Conservation (phyloP, 1,140 invertebrate genomes). For the Drosophila albomicans region DNA sequence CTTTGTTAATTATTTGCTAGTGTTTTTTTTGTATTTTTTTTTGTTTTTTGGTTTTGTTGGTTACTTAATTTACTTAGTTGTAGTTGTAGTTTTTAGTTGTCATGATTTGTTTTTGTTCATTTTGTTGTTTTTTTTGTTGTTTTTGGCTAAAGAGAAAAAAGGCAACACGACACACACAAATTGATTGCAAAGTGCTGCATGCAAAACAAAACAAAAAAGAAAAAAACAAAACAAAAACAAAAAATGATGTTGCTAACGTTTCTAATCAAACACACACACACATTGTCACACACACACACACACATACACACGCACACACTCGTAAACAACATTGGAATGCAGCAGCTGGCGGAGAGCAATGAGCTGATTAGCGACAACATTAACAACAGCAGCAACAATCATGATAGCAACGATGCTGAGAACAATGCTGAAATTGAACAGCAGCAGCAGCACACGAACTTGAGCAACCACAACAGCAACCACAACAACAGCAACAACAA, state of each 20-base stretch:
- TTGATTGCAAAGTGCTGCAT: slow-evolving; percentile 24
- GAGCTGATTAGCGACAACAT: slow-evolving; percentile 26
- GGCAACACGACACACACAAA: not conserved
- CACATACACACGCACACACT: slow-evolving; percentile 16
- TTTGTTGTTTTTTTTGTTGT: slow-evolving; percentile 13
- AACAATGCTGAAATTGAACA: slow-evolving; percentile 25
- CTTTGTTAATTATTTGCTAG: not conserved
- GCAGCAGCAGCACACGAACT: slow-evolving; percentile 16
- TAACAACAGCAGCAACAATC: slow-evolving; percentile 14
- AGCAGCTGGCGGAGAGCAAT: slow-evolving; percentile 62
- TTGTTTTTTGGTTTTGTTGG: slow-evolving; percentile 1
- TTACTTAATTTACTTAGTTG: slow-evolving; percentile 9
- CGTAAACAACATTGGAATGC: slow-evolving; percentile 60
- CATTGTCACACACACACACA: slow-evolving; percentile 16
- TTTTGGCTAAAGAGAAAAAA: slow-evolving; percentile 41
- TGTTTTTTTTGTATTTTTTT: not conserved
- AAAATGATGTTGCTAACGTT: slow-evolving; percentile 55
- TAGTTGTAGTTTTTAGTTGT: slow-evolving; percentile 17
- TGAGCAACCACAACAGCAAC: not conserved
- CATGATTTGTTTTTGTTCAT: slow-evolving; percentile 24
- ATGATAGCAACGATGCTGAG: slow-evolving; percentile 5
- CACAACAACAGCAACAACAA: slow-evolving; percentile 30
- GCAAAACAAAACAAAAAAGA: slow-evolving; percentile 12
- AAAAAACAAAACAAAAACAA: not conserved
- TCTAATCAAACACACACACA: slow-evolving; percentile 52